Evolutionary conservation across 2,113 vertebrate genomes (phyloP), one percentile per base, ranked within the genome.

Genomic region (Tenrec ecaudatus): DNA sequence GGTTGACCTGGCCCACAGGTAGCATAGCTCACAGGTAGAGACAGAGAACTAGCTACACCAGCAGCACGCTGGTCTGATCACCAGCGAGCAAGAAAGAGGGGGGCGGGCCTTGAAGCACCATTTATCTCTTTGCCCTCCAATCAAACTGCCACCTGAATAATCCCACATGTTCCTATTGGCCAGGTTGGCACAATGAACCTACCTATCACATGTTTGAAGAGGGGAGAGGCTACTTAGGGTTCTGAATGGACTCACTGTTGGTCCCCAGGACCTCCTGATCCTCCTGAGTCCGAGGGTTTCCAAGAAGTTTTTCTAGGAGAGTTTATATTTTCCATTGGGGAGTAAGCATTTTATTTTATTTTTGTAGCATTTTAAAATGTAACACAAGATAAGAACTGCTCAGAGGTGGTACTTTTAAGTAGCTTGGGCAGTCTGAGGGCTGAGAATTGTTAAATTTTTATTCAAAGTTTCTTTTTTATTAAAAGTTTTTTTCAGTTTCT

Each of bases 391-490:
- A 7, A 38, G 15, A 43, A 76, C 1, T 43, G 25, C 29, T 29
- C 40, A 29, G 40, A 47, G 38, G 23, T 76, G 1, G 19, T 2
- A 40, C 43, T 47, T 77, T 77, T 40, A 43, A 47, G 16, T 81
- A 79, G 38, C 36, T 87, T 88, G 22, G 29, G 4, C 14, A 29
- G 31, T 14, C 31, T 33, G 68, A 69, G 68, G 29, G 43, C 43
- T 47, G 27, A 68, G 29, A 68, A 11, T 62, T 5, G 1, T 38
- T 66, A 47, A n/a, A 10, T 86, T 76, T 76, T 86, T 29, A 4
- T 81, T 73, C 79, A 62, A 84, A 93, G 31, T 86, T 88, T 82
- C 75, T 68, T 53, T 40, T 40, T 40, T 40, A 40, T 40, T 40
- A 40, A 40, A 40, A 3, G 3, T 40, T 40, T 40, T 40, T 40